Evolutionary conservation across 2,888 invertebrate genomes (phyloP), one percentile per base, ranked within the genome.

Genomic region (Synergus laeviventris): DNA sequence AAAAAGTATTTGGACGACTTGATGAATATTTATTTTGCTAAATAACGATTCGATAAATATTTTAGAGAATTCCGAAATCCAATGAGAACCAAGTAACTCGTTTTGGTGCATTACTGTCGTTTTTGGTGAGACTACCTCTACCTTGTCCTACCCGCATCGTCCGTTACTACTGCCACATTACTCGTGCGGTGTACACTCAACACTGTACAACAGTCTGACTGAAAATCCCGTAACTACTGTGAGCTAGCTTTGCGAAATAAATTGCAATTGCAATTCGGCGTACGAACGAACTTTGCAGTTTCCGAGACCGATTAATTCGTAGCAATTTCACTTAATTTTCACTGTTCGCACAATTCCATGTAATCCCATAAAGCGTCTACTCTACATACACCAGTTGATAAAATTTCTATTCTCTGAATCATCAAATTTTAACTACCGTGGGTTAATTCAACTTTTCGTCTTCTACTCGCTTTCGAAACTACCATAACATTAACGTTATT

Each of bases 321-420:
- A 49, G 70, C 18, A 49, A 70, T 49, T 70, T 70, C 49, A 70
- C 70, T 70, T 49, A 49, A 70, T 70, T 70, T 70, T 70, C 49
- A 70, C 31, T 70, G n/a, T 70, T 70, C 49, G 49, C 49, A 31
- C 49, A 24, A 70, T 24, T 70, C 31, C 31, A 70, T 49, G 31
- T 70, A 31, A 70, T 70, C 49, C 24, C 70, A 45, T 70, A 70
- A 70, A 70, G 31, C n/a, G 70, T 31, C n/a, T 45, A 12, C 24
- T n/a, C n/a, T n/a, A 31, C 7, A 70, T 24, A 31, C 31, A 24
- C 31, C 31, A 70, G 11, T 36, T 70, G 70, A 70, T 54, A 54
- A 70, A 70, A 70, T 70, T 70, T 70, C 70, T 49, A 70, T 70
- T 70, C 49, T 36, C 70, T 49, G 70, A 49, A n/a, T 45, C 49